Evolutionary conservation across 2,888 invertebrate species (phyloP).

Genomic region (Aproaerema taeniolella): DNA sequence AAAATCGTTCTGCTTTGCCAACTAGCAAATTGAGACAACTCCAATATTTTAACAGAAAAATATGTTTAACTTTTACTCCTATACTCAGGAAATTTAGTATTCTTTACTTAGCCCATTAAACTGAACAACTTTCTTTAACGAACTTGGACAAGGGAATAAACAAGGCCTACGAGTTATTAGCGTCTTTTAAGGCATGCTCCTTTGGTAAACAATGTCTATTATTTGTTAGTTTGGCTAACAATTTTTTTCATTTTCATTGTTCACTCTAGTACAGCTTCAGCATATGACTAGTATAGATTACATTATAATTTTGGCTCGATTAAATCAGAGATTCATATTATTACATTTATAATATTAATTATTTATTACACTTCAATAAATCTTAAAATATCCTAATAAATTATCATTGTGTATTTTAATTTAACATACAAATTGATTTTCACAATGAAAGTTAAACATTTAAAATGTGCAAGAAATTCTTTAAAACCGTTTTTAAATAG

Average conservation of each 20-base stretch:
- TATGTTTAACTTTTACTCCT: no score
- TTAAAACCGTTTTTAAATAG: constrained; percentile 2
- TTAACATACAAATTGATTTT: background rate
- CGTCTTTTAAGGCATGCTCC: no score
- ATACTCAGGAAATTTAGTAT: no score
- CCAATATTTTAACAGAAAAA: no score
- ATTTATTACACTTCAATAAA: background rate
- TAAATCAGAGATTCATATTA: background rate
- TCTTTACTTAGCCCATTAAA: no score
- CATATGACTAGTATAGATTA: background rate
- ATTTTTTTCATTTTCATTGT: no score
- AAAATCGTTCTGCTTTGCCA: no score
- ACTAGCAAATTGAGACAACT: no score
- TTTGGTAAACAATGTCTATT: no score
- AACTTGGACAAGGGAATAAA: background rate
- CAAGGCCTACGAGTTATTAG: no score
- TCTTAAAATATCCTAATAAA: background rate
- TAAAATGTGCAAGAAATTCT: constrained; percentile 15
- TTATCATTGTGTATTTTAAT: constrained; percentile 2
- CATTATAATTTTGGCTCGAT: constrained; percentile 1
- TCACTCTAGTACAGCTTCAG: background rate
- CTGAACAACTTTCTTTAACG: background rate
- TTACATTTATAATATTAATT: background rate
- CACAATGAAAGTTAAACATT: constrained; percentile 1
- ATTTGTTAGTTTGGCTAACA: no score